Evolutionary conservation across 2,113 vertebrate species (phyloP), one percentile per base, ranked within the genome.

Genomic region (Suncus etruscus): DNA sequence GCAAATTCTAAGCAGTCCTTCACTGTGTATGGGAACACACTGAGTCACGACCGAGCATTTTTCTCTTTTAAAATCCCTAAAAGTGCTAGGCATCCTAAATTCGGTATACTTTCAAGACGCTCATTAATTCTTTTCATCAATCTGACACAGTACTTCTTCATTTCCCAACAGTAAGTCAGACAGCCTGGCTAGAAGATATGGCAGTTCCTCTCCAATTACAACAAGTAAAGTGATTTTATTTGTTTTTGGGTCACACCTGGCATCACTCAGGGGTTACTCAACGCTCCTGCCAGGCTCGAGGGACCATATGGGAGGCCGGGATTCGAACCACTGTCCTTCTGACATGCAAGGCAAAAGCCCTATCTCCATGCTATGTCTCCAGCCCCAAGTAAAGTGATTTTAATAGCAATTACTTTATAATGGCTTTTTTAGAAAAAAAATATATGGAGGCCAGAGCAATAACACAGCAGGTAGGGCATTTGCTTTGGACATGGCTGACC

Each of bases 1-100:
- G 96, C 96, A 96, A 93, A 68, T 87, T 96, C 94, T 97, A 96
- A 96, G 93, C 95, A 96, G 92, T 95, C 96, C 95, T 96, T 95
- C 87, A 27, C 61, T 65, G 47, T 8, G 77, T 73, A 81, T 78
- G 83, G 94, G 93, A 92, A 61, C 8, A 8, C 3, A 50, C 96
- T 15, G 0, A 77, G 29, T 20, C 24, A 39, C 32, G 22, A 66
- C 54, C 8, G 85, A 95, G 97, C 93, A 87, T 94, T 86, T 2
- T 31, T 39, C 39, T 39, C 39, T 29, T 61, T 61, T 39, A 27
- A 58, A 91, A 92, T 91, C 80, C n/a, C 90, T 91, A 39, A 73
- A 94, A 97, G 96, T 15, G 61, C 20, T 10, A 54, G 51, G 4
- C 83, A 31, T 54, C 89, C 87, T 81, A 6, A 11, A 93, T 83